phyloP scores from a whole-genome alignment of 2,888 invertebrate species.

The Gymnoscelis rufifasciata region DNA sequence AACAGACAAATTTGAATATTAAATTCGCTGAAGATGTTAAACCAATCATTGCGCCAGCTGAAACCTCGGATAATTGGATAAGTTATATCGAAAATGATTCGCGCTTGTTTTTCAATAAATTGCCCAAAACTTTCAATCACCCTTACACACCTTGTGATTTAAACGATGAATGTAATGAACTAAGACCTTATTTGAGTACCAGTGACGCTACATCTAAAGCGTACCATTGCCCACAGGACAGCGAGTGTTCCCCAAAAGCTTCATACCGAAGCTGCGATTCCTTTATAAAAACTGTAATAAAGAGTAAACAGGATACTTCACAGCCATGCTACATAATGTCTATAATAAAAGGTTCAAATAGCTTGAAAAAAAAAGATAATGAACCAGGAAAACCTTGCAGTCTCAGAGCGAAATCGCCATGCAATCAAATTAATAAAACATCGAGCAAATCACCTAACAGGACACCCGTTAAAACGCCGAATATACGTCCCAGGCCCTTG shows the following conservation, averaged over 20 bases:
- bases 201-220: slow-evolving; percentile 50
- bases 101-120: slow-evolving; percentile 30
- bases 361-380: slow-evolving; percentile 34
- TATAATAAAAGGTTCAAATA: slow-evolving; percentile 36
- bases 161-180: slow-evolving; percentile 28
- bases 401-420: background rate
- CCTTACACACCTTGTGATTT: slow-evolving; percentile 15
- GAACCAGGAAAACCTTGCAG: slow-evolving; percentile 22
- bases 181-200: slow-evolving; percentile 44
- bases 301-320: slow-evolving; percentile 35
- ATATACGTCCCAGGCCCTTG: too few relatives aligned
- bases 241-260: slow-evolving; percentile 37
- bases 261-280: slow-evolving; percentile 39
- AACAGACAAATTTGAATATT: slow-evolving; percentile 37
- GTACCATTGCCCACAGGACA: slow-evolving; percentile 33
- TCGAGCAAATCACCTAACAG: background rate
- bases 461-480: too few relatives aligned
- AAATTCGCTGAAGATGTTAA: slow-evolving; percentile 39
- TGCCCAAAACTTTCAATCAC: slow-evolving; percentile 10
- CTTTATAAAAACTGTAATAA: slow-evolving; percentile 18
- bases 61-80: slow-evolving; percentile 33
- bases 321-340: slow-evolving; percentile 51
- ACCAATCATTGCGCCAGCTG: slow-evolving; percentile 12
- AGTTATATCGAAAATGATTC: slow-evolving; percentile 26
- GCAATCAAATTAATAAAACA: too few relatives aligned